Conservation (phyloP, 30 jellyfish, hydroid and myxozoan species). For the Haliclystus octoradiatus region DNA sequence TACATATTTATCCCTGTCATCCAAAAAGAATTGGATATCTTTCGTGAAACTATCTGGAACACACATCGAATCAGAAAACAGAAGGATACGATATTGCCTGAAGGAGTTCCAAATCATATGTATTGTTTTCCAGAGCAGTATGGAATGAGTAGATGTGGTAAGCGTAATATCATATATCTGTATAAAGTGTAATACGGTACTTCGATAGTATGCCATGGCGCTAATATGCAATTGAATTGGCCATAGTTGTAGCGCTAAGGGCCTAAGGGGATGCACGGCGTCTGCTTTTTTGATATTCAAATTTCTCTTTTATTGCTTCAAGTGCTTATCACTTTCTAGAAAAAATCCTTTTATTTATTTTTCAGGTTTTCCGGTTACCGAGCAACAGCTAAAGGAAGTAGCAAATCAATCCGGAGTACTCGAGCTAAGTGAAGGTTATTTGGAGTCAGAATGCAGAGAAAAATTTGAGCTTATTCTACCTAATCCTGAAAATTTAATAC, state of each 20-base stretch:
- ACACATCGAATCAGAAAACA: constrained; percentile 16
- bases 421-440: constrained; percentile 13
- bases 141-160: constrained; percentile 24
- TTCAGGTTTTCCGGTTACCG: constrained; percentile 16
- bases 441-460: constrained; percentile 19
- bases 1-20: constrained; percentile 31
- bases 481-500: constrained; percentile 14
- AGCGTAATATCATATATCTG: neutral
- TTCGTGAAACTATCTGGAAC: constrained; percentile 25
- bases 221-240: too few relatives aligned
- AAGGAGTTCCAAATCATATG: constrained; percentile 25
- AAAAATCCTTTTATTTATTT: neutral
- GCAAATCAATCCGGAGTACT: constrained; percentile 1
- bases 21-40: constrained; percentile 20
- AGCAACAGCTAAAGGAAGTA: constrained; percentile 7
- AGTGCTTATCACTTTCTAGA: too few relatives aligned
- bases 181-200: too few relatives aligned
- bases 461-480: constrained; percentile 14
- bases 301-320: too few relatives aligned
- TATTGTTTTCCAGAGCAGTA: constrained; percentile 16
- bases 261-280: too few relatives aligned
- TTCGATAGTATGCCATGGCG: too few relatives aligned
- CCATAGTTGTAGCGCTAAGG: too few relatives aligned
- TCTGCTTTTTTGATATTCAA: too few relatives aligned
- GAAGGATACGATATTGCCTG: constrained; percentile 23